Evolutionary conservation across 2,113 vertebrate species (phyloP).

Genomic region (Clinocottus analis): DNA sequence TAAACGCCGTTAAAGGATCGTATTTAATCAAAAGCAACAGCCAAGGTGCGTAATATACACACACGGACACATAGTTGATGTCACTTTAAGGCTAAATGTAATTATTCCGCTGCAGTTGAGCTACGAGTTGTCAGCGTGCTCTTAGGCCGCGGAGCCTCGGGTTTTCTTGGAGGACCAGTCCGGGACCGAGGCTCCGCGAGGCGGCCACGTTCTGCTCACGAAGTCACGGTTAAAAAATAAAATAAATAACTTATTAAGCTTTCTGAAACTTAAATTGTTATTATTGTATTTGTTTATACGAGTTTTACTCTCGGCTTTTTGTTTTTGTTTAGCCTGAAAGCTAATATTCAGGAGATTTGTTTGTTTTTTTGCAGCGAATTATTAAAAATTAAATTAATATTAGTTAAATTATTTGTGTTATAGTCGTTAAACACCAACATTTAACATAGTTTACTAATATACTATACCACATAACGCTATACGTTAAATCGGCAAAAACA

Average conservation of each 20-base stretch:
- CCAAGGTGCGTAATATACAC: slow-evolving; percentile 7
- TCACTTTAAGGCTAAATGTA: neutral
- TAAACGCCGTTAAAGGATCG: neutral
- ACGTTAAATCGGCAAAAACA: too few species aligned
- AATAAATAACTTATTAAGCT: neutral
- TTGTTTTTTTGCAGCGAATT: neutral
- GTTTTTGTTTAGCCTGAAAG: neutral
- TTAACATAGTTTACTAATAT: neutral
- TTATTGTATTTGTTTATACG: neutral
- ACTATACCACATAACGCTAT: too few species aligned
- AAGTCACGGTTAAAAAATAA: too few species aligned
- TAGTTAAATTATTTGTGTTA: neutral
- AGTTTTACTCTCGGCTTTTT: too few species aligned
- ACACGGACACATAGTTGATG: neutral
- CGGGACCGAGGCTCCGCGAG: neutral
- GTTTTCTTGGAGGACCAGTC: slow-evolving; percentile 44
- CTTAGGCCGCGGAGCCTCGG: slow-evolving; percentile 76
- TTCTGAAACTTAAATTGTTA: neutral
- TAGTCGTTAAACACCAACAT: neutral
- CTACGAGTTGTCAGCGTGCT: neutral
- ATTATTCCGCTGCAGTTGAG: neutral
- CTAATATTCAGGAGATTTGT: neutral
- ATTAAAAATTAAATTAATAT: too few species aligned
- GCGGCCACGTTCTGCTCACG: neutral
- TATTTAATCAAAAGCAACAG: neutral